Evolutionary conservation across 2,888 invertebrate genomes (phyloP).

Genomic region (Drosophila trichaetosa): DNA sequence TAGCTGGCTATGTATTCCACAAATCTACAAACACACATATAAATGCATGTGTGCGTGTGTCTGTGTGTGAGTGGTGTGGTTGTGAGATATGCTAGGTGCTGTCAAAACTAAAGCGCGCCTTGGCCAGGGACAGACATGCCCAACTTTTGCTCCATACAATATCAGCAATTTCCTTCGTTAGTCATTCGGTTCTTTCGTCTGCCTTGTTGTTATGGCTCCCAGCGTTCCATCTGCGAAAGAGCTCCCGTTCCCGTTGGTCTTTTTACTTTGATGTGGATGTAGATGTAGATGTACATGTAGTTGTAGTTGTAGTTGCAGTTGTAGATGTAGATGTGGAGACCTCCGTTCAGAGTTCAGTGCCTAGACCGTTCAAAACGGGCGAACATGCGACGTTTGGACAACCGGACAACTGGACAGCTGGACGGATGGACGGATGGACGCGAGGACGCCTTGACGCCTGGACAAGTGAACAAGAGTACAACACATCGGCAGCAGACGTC

Average conservation of each 20-base stretch:
- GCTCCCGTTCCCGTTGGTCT: slow-evolving; percentile 68
- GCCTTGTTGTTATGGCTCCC: slow-evolving; percentile 69
- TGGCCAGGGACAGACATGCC: slow-evolving; percentile 71
- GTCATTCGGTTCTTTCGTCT: slow-evolving; percentile 75
- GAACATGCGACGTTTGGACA: slow-evolving; percentile 47
- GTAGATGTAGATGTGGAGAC: slow-evolving; percentile 50
- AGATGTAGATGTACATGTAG: neutral
- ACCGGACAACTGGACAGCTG: slow-evolving; percentile 18
- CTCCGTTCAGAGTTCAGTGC: slow-evolving; percentile 56
- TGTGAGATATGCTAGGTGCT: slow-evolving; percentile 62
- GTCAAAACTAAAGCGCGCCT: slow-evolving; percentile 76
- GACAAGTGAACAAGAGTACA: slow-evolving; percentile 69
- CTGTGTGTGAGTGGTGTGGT: slow-evolving; percentile 27
- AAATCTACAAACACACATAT: slow-evolving; percentile 18
- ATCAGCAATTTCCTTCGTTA: slow-evolving; percentile 81
- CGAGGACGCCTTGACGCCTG: slow-evolving; percentile 19
- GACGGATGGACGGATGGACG: slow-evolving; percentile 5
- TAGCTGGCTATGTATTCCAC: slow-evolving; percentile 32
- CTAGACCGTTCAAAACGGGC: slow-evolving; percentile 48
- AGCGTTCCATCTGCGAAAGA: slow-evolving; percentile 55
- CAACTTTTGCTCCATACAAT: slow-evolving; percentile 77
- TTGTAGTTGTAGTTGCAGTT: neutral
- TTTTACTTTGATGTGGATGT: slow-evolving; percentile 75
- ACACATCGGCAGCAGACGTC: slow-evolving; percentile 75
- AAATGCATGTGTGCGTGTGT: slow-evolving; percentile 19